phyloP scores from a whole-genome alignment of 1,140 invertebrate genomes.

The Nasonia vitripennis region DNA sequence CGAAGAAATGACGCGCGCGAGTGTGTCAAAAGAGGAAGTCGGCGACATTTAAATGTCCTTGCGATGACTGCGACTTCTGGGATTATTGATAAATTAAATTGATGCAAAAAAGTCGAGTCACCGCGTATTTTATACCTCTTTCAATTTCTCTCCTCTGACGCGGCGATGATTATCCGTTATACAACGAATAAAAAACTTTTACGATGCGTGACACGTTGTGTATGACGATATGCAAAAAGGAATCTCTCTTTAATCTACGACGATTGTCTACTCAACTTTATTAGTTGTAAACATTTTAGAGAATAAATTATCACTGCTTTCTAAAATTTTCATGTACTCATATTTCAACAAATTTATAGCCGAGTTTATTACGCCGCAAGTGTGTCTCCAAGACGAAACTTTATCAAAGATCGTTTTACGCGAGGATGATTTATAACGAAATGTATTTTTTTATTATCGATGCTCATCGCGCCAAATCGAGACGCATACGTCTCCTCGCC shows the following conservation, averaged over 20 bases:
- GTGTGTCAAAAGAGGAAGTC: background rate
- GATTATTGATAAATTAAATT: background rate
- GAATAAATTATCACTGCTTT: conserved; percentile 7
- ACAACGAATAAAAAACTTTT: background rate
- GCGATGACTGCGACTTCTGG: conserved; percentile 8
- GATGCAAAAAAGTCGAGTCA: background rate
- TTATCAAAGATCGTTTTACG: background rate
- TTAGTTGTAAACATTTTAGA: background rate
- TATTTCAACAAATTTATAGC: conserved; percentile 18
- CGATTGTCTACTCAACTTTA: background rate
- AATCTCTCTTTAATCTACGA: background rate
- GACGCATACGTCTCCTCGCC: background rate
- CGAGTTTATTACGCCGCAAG: background rate
- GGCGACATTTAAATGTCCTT: background rate
- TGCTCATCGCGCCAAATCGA: background rate
- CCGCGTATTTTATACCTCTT: background rate
- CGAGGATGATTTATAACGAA: background rate
- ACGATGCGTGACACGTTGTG: background rate
- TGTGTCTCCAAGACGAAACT: background rate
- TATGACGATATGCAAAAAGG: background rate
- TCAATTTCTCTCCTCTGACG: background rate
- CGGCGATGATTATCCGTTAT: background rate
- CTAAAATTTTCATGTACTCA: conserved; percentile 11
- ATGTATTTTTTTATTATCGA: too few species aligned
- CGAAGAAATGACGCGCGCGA: background rate